Conservation (phyloP, 2,797 vertebrate species). For the Pseudochaenichthys georgianus region DNA sequence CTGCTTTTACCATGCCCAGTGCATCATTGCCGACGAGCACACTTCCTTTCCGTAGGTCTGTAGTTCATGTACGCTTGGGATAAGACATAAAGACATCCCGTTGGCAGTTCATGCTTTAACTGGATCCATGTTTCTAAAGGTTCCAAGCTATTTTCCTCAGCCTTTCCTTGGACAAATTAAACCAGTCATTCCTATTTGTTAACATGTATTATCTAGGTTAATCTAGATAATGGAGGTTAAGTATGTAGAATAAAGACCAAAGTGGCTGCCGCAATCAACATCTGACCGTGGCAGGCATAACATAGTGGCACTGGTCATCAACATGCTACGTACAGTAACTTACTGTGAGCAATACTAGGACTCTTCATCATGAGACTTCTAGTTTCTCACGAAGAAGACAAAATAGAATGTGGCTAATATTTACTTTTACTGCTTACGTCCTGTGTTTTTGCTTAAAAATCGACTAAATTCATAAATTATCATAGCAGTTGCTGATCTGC, state of each 20-base stretch:
- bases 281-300: background rate
- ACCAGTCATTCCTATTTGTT: no score
- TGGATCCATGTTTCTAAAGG: slow-evolving; percentile 63
- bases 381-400: background rate
- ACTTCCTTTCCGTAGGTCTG: slow-evolving; percentile 42
- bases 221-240: background rate
- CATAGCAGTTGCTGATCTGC: background rate
- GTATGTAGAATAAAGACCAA: background rate
- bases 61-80: slow-evolving; percentile 52
- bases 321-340: background rate
- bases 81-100: slow-evolving; percentile 55
- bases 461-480: background rate
- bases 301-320: background rate
- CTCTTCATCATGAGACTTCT: no score
- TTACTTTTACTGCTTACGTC: background rate
- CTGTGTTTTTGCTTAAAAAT: background rate
- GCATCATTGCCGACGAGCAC: slow-evolving; percentile 47
- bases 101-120: slow-evolving; percentile 60
- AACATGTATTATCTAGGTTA: no score
- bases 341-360: slow-evolving; percentile 1
- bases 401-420: slow-evolving; percentile 10
- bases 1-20: slow-evolving; percentile 14
- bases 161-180: background rate
- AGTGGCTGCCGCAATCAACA: background rate
- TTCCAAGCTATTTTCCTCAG: slow-evolving; percentile 35